Evolutionary conservation across 2,888 invertebrate species (phyloP), one percentile per base, ranked within the genome.

Genomic region (Blastobasis adustella): DNA sequence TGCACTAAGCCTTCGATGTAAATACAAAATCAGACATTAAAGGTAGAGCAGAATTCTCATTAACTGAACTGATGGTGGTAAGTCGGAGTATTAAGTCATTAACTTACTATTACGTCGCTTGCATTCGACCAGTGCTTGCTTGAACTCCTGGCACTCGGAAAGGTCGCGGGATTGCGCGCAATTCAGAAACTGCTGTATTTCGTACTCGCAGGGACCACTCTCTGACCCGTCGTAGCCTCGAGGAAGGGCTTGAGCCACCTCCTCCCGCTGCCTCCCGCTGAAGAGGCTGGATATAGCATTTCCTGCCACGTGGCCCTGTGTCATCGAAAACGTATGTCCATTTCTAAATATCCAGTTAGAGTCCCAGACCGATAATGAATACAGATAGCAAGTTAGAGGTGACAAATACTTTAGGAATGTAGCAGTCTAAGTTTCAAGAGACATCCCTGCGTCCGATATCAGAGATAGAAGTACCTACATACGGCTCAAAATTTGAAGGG

Each of bases 81-180:
- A n/a, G n/a, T n/a, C n/a, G n/a, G n/a, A 42, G 23, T 5, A 43
- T 40, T 40, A 9, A 3, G 41, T 42, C n/a, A 10, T 1, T 37
- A 38, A 77, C 79, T 46, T 76, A 93, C 96, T 92, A 82, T 95
- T 91, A 60, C 92, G 90, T 62, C 90, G 75, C 82, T 96, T 97
- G 93, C 99, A 99, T 73, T 98, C 96, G 70, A 94, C 92, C 55
- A 99, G 90, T 39, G 98, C 98, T 73, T 98, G 97, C 72, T 97
- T 98, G 81, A 98, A 99, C 48, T 96, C 97, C 72, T 96, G 93
- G 80, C 99, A 99, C 46, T 98, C 90, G 5, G 94, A 90, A 56
- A 99, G 79, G 77, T 98, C 97, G 0, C 23, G 92, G 89, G 67
- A 95, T 39, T 1, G 36, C 10, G 98, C 96, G 74, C 99, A 99